A percentile compares a stretch with the other conserved stretches of the same genome.
phyloP scores from a whole-genome alignment of 2,797 vertebrate genomes.

The Microctenopoma steveboyesi region DNA sequence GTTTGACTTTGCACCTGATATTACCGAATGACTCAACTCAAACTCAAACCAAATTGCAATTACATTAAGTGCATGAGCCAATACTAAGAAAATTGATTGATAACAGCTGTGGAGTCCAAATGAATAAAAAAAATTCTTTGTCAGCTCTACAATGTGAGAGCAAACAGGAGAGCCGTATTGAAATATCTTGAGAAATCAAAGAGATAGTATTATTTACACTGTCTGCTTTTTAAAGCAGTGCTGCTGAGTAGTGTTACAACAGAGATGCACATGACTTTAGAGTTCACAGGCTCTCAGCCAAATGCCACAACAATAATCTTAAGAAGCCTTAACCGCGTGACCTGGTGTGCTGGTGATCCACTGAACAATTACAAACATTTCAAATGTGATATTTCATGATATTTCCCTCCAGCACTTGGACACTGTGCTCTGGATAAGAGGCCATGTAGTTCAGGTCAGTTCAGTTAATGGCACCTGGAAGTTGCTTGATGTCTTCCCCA shows the following conservation, averaged over 20 bases:
- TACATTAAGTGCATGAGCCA: neutral
- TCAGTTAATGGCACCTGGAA: too few species aligned
- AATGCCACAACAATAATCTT: too few species aligned
- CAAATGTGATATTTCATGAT: too few species aligned
- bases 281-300: too few species aligned
- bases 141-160: neutral
- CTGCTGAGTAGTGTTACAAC: neutral
- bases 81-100: neutral
- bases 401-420: too few species aligned
- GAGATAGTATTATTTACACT: neutral
- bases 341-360: too few species aligned
- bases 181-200: neutral
- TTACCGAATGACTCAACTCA: conserved; percentile 3
- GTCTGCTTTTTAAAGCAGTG: neutral
- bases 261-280: neutral
- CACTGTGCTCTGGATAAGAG: too few species aligned
- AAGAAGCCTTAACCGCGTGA: too few species aligned
- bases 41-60: neutral
- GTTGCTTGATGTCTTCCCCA: too few species aligned
- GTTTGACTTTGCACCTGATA: neutral
- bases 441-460: too few species aligned
- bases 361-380: too few species aligned
- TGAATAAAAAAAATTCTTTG: neutral
- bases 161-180: conserved; percentile 14
- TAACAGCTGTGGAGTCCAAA: neutral